Conservation (phyloP, 2,888 invertebrate species). For the Horisme vitalbata region DNA sequence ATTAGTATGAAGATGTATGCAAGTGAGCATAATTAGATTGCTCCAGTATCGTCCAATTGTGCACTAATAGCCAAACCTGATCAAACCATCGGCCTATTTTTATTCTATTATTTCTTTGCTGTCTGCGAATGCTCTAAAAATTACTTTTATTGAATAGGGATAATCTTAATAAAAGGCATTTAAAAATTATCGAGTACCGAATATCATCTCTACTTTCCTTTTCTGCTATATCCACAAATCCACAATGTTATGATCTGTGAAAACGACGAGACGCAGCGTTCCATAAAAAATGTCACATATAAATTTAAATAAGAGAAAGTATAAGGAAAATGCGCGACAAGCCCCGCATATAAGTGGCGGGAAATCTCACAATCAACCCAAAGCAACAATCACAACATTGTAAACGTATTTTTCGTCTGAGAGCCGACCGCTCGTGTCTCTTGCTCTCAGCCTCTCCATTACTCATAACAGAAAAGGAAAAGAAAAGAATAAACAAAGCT, state of each 20-base stretch:
- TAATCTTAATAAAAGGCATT: too few relatives aligned
- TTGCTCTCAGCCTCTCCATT: constrained; percentile 56
- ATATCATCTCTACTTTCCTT: not conserved
- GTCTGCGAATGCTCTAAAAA: too few relatives aligned
- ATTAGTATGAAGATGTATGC: too few relatives aligned
- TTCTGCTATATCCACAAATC: constrained; percentile 1
- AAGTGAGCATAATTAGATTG: too few relatives aligned
- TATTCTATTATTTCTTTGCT: too few relatives aligned
- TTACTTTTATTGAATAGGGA: too few relatives aligned
- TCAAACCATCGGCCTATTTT: too few relatives aligned
- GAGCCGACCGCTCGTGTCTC: constrained; percentile 55
- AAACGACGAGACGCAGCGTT: constrained; percentile 12
- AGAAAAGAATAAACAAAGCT: constrained; percentile 70
- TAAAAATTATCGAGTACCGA: not conserved
- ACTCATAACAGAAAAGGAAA: constrained; percentile 68
- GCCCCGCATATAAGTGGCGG: constrained; percentile 69
- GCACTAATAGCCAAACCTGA: too few relatives aligned
- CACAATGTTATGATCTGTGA: constrained; percentile 15
- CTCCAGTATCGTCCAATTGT: too few relatives aligned
- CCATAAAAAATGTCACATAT: constrained; percentile 30
- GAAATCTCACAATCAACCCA: constrained; percentile 57
- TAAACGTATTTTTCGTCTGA: constrained; percentile 58
- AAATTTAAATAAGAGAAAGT: constrained; percentile 34
- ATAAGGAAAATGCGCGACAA: constrained; percentile 49
- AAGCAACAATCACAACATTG: constrained; percentile 55